Evolutionary conservation across 2,888 invertebrate species (phyloP).

Genomic region (Drosophila planitibia): DNA sequence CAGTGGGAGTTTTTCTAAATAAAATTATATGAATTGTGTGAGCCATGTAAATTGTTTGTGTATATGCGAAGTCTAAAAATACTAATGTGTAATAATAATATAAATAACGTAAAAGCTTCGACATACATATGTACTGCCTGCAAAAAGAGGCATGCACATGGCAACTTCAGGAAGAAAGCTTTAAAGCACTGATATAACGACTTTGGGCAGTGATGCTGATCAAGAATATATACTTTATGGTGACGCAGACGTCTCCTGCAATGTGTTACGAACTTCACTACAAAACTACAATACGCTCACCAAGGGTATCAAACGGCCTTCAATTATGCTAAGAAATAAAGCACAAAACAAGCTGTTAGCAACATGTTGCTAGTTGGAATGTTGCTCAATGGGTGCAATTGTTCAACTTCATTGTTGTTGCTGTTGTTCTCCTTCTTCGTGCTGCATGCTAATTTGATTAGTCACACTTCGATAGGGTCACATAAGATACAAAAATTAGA

Average conservation of each 20-base stretch:
- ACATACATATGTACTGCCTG: background rate
- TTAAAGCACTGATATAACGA: background rate
- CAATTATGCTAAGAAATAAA: background rate
- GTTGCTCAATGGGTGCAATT: slow-evolving; percentile 31
- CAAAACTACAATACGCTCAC: background rate
- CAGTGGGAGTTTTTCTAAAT: background rate
- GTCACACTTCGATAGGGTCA: slow-evolving; percentile 48
- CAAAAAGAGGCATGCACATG: background rate
- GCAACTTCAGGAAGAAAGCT: background rate
- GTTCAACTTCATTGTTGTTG: slow-evolving; percentile 5
- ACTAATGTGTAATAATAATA: background rate
- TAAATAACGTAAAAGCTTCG: background rate
- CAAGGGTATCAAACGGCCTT: background rate
- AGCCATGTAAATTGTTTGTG: background rate
- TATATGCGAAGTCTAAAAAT: background rate
- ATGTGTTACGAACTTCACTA: background rate
- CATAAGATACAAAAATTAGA: slow-evolving; percentile 14
- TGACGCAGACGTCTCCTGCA: background rate
- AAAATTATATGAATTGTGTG: background rate
- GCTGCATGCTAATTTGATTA: slow-evolving; percentile 64
- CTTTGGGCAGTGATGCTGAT: background rate
- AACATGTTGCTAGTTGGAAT: slow-evolving; percentile 35
- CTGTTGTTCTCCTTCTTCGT: background rate
- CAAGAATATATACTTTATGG: background rate
- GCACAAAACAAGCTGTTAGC: background rate